A percentile compares a stretch with the other conserved stretches of the same genome.
phyloP scores from a whole-genome alignment of 2,113 vertebrate species.

The Ailurus styani region DNA sequence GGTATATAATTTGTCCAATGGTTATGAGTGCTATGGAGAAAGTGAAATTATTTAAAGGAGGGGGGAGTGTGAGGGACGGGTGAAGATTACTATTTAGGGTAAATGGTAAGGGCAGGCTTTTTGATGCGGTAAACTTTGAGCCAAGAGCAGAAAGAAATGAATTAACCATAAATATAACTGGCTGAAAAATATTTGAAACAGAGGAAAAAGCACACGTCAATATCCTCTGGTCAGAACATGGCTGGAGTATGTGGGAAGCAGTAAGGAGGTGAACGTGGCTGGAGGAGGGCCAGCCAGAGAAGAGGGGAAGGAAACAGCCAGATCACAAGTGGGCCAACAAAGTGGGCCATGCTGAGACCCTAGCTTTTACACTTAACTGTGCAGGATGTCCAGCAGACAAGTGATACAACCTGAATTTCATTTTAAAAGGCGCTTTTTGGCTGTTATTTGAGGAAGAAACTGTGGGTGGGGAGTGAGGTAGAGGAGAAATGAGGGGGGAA shows the following conservation, averaged over 20 bases:
- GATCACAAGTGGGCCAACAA: not conserved
- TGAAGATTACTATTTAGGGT: not conserved
- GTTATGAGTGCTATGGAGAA: not conserved
- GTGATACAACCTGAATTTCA: not conserved
- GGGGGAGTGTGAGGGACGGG: not conserved
- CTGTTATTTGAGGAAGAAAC: not conserved
- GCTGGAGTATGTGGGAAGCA: not conserved
- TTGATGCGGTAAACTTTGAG: not conserved
- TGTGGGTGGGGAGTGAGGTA: fast-evolving
- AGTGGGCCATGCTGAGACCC: no score
- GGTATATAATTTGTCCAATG: not conserved
- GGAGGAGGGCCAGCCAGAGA: not conserved
- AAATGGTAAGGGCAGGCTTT: not conserved
- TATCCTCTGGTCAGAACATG: not conserved
- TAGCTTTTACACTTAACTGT: not conserved
- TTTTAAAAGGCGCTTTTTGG: not conserved
- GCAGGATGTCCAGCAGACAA: not conserved
- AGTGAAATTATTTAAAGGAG: no score
- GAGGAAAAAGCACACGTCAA: not conserved
- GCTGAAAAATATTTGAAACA: not conserved
- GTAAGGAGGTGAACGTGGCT: not conserved
- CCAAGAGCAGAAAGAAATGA: not conserved
- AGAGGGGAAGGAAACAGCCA: not conserved
- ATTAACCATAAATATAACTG: not conserved
- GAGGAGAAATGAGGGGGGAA: not conserved